Percentiles rank a stretch among this genome's conserved stretches.
Evolutionary conservation across 2,888 invertebrate genomes (phyloP).

Genomic region (Drosophila monieri): DNA sequence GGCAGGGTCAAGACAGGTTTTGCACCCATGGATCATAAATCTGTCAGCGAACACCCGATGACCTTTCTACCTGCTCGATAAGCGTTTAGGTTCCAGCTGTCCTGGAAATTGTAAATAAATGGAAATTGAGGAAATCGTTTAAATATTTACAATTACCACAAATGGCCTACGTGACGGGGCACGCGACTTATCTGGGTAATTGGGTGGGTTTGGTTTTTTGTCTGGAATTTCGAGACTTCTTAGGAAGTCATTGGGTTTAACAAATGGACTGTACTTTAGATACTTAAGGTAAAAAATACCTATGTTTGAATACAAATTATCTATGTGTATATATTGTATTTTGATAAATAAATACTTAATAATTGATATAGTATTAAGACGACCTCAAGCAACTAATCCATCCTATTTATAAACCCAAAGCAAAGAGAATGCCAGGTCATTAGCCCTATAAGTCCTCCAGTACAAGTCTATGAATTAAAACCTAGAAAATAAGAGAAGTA

Average conservation of each 20-base stretch:
- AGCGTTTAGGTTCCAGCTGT: conserved; percentile 48
- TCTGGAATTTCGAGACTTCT: background rate
- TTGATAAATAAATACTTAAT: too few species aligned
- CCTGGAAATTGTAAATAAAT: conserved; percentile 1
- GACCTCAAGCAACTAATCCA: too few species aligned
- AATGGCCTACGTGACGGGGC: conserved; percentile 37
- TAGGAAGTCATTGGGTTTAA: too few species aligned
- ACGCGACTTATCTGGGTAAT: conserved; percentile 12
- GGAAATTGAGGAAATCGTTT: conserved; percentile 9
- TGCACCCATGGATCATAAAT: conserved; percentile 38
- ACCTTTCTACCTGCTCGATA: conserved; percentile 60
- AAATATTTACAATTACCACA: conserved; percentile 18
- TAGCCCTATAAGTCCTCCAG: conserved; percentile 30
- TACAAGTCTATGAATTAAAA: conserved; percentile 1
- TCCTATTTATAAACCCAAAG: background rate
- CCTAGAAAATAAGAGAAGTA: conserved; percentile 15
- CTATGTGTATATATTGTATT: too few species aligned
- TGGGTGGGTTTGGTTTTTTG: background rate
- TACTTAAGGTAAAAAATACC: too few species aligned
- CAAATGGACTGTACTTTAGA: background rate
- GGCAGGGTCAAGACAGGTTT: conserved; percentile 61
- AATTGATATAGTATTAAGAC: too few species aligned
- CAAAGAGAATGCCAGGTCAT: too few species aligned
- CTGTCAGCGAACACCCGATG: conserved; percentile 16
- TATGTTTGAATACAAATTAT: too few species aligned